Conservation (phyloP, 2,888 invertebrate genomes). For the Andrena bicolor region DNA sequence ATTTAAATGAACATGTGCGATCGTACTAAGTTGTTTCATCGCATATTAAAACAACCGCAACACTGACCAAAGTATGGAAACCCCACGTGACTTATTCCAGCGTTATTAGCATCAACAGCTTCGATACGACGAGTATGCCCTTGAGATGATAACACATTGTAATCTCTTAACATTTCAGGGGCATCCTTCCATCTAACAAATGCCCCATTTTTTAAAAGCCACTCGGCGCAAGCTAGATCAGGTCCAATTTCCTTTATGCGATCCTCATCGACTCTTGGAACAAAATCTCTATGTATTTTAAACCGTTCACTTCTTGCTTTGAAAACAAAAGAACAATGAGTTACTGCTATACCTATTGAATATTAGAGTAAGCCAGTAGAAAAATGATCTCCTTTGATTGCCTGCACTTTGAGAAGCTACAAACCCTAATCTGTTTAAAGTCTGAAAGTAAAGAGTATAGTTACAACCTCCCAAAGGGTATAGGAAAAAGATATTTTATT, state of each 20-base stretch:
- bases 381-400: conserved; percentile 63
- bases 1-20: not conserved
- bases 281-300: conserved; percentile 3
- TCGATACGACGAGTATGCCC: conserved; percentile 85
- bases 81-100: conserved; percentile 93
- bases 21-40: too few species aligned
- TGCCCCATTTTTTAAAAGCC: conserved; percentile 97
- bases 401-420: not conserved
- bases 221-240: conserved; percentile 97
- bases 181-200: conserved; percentile 89
- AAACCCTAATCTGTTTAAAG: conserved; percentile 19
- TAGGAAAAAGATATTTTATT: not conserved
- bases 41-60: conserved; percentile 18
- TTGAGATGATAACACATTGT: conserved; percentile 90
- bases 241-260: conserved; percentile 92
- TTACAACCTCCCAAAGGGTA: not conserved
- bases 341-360: conserved; percentile 74
- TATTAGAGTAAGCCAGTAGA: conserved; percentile 73
- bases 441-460: conserved; percentile 45
- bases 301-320: not conserved
- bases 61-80: conserved; percentile 91
- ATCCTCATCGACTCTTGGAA: conserved; percentile 87
- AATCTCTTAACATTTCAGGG: conserved; percentile 88
- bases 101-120: conserved; percentile 93
- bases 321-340: not conserved